These are phyloP conservation scores for Cotesia vestalis DNA, from an alignment of 1,140 invertebrate species.

Conservation along the genomic window DNA sequence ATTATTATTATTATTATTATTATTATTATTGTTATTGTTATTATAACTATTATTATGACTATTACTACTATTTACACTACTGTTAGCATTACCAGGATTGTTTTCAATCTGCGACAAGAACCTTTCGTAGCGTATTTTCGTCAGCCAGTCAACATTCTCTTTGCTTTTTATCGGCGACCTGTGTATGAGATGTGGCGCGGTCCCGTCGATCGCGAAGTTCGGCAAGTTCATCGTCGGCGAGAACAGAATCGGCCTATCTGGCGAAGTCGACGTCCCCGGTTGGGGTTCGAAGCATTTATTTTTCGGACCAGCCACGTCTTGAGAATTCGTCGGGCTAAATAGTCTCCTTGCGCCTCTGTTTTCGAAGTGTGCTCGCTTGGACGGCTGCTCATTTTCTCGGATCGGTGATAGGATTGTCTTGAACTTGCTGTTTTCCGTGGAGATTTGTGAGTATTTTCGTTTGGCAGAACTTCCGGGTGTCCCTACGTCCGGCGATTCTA, in stretches of 20 bases:
- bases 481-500: background rate
- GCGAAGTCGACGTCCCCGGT: conserved; percentile 46
- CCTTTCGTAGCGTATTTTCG: conserved; percentile 66
- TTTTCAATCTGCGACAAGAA: conserved; percentile 31
- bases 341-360: conserved; percentile 55
- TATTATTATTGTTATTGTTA: too few species aligned
- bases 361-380: conserved; percentile 61
- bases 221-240: conserved; percentile 80
- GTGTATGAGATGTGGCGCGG: conserved; percentile 76
- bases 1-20: too few species aligned
- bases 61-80: too few species aligned
- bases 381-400: conserved; percentile 53
- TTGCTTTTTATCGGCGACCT: conserved; percentile 76
- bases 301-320: conserved; percentile 40
- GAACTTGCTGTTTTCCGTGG: conserved; percentile 44
- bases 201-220: conserved; percentile 78
- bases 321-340: conserved; percentile 52
- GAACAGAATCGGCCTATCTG: conserved; percentile 49
- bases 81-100: conserved; percentile 20
- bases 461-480: conserved; percentile 45
- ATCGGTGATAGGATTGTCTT: conserved; percentile 59
- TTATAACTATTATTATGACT: conserved; percentile 14
- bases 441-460: conserved; percentile 54
- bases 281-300: conserved; percentile 52
- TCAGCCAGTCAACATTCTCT: conserved; percentile 77